These are phyloP conservation scores for Drosophila rhopaloa DNA, from an alignment of 1,140 invertebrate genomes.

Conservation along the genomic window DNA sequence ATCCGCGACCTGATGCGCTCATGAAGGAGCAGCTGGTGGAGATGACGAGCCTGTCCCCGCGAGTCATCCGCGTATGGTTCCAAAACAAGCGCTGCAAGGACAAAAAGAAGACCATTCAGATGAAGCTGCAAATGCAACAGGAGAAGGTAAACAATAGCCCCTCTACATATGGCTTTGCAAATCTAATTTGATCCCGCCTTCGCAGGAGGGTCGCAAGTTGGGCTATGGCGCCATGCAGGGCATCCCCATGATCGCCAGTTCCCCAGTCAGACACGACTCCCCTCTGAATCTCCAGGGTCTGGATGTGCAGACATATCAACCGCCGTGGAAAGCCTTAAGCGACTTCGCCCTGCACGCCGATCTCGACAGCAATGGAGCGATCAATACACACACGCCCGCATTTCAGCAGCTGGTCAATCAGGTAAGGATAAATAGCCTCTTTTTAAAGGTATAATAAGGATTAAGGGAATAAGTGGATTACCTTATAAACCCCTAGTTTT, in stretches of 20 bases:
- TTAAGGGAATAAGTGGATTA: too few relatives aligned
- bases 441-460: too few relatives aligned
- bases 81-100: conserved; percentile 99
- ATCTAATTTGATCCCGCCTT: conserved; percentile 1
- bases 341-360: conserved; percentile 98
- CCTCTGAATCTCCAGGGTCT: conserved; percentile 93
- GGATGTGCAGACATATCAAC: conserved; percentile 98
- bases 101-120: conserved; percentile 98
- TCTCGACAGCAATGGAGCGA: conserved; percentile 89
- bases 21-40: conserved; percentile 99
- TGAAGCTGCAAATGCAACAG: conserved; percentile 98
- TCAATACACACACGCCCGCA: conserved; percentile 93
- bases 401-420: conserved; percentile 98
- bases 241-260: conserved; percentile 98
- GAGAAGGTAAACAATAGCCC: conserved; percentile 94
- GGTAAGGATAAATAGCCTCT: conserved; percentile 85
- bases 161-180: neutral
- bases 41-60: conserved; percentile 97
- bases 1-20: conserved; percentile 98
- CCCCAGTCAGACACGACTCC: conserved; percentile 96
- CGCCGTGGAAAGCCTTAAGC: conserved; percentile 97
- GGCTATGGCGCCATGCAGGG: conserved; percentile 97
- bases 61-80: conserved; percentile 99
- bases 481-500: too few relatives aligned
- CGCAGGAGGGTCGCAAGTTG: conserved; percentile 95